A percentile compares a stretch with the other conserved stretches of the same genome.
Conservation (phyloP, 2,113 vertebrate species). For the Brienomyrus longianalis region DNA sequence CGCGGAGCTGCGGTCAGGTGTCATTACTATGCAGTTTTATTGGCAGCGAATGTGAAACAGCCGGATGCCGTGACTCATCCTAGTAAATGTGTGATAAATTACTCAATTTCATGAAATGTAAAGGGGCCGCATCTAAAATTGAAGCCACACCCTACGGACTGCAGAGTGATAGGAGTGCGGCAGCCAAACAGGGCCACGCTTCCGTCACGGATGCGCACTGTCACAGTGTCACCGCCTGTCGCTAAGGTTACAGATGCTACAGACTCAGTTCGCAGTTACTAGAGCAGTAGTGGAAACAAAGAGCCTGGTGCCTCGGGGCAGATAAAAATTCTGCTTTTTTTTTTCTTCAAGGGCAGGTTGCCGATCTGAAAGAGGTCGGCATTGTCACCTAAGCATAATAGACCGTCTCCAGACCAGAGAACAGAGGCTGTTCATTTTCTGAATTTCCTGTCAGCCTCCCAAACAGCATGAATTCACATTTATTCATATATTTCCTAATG, state of each 20-base stretch:
- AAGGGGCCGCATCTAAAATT: constrained; percentile 3
- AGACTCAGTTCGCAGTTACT: not conserved
- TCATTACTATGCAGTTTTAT: constrained; percentile 12
- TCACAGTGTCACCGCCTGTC: not conserved
- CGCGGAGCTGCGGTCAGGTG: not conserved
- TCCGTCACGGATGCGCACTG: not conserved
- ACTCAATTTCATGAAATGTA: constrained; percentile 11
- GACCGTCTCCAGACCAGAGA: not conserved
- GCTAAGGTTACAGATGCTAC: not conserved
- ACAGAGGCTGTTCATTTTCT: not conserved
- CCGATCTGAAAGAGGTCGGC: not conserved
- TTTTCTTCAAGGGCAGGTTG: not conserved
- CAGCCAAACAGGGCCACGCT: not conserved
- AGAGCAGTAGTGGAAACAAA: not conserved
- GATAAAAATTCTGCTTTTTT: not conserved
- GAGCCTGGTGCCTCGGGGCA: not conserved
- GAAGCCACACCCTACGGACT: not conserved
- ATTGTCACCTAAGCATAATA: constrained; percentile 14
- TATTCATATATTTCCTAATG: constrained; percentile 44
- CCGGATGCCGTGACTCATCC: not conserved
- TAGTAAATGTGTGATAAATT: constrained; percentile 11
- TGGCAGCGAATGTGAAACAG: constrained; percentile 12
- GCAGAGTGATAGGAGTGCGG: not conserved
- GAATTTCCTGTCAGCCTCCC: constrained; percentile 18
- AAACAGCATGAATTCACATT: constrained; percentile 40